Evolutionary conservation across 2,888 invertebrate species (phyloP), one percentile per base, ranked within the genome.

Genomic region (Bimastos eiseni): DNA sequence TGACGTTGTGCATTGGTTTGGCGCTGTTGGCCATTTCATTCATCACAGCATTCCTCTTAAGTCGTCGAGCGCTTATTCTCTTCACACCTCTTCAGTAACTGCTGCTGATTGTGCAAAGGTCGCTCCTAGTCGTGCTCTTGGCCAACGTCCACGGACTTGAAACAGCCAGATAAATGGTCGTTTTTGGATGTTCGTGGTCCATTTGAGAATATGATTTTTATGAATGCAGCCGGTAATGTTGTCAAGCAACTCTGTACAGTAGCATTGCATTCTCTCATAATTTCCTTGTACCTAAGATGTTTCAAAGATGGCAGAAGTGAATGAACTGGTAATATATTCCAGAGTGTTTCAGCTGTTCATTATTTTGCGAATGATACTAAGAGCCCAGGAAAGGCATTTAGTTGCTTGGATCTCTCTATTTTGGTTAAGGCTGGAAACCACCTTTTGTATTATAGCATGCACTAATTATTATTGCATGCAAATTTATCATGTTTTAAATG

Each of bases 1-100:
- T 90, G 41, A 90, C 91, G 30, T 70, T 90, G 38, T 90, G 89
- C 83, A 30, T 91, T 24, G 90, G 91, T 15, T 21, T 90, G 34
- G 84, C 38, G 1, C 89, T 91, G 34, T 70, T 91, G 19, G 37
- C 21, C 41, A 6, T 89, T 41, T 89, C 44, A 49, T 44, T 36
- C 33, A 21, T 89, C 33, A 33, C 37, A 36, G 86, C 86, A 86
- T 86, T 86, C 86, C 34, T 86, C 86, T 86, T 86, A 34, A 86
- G 86, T 86, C 86, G 37, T 6, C 86, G 37, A 36, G 86, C 86
- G n/a, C n/a, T n/a, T 70, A 13, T 70, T 70, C 70, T 70, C 30
- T 70, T 70, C 70, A n/a, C 70, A 70, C 70, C 70, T 70, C 70
- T 70, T 70, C 70, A n/a, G 70, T 70, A 70, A n/a, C 70, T n/a